phyloP scores from a whole-genome alignment of 37 sponge, comb jelly and placozoan genomes.

The Bolinopsis microptera region DNA sequence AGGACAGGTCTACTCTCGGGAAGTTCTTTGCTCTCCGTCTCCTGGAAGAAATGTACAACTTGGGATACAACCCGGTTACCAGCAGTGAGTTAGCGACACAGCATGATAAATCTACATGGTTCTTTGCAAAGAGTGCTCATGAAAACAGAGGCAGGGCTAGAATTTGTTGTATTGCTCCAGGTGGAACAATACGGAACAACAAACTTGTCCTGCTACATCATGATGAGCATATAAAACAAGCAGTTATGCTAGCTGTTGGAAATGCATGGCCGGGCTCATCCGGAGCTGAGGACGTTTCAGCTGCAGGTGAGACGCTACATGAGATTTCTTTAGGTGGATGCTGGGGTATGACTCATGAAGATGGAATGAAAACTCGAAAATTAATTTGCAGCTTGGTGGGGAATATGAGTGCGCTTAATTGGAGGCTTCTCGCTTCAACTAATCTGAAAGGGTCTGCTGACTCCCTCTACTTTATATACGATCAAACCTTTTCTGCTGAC shows the following conservation, averaged over 20 bases:
- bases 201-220: conserved; percentile 1
- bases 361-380: not conserved
- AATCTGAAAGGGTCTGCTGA: not conserved
- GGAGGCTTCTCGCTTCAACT: conserved; percentile 13
- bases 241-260: not conserved
- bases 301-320: not conserved
- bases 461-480: not conserved
- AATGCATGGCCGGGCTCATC: not conserved
- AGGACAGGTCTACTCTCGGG: no score
- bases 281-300: not conserved
- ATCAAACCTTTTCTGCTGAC: not conserved
- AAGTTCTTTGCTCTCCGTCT: not conserved
- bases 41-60: conserved; percentile 8
- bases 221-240: conserved; percentile 18
- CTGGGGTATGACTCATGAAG: not conserved
- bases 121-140: not conserved
- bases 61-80: not conserved
- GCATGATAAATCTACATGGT: not conserved
- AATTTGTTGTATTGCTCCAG: conserved; percentile 1
- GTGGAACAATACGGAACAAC: not conserved
- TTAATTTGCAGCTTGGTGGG: conserved; percentile 27
- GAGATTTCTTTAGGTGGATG: not conserved
- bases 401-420: not conserved
- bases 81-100: not conserved
- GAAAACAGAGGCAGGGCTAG: not conserved